Evolutionary conservation across 2,888 invertebrate species (phyloP), one percentile per base, ranked within the genome.

Genomic region (Rhodophaea formosa): DNA sequence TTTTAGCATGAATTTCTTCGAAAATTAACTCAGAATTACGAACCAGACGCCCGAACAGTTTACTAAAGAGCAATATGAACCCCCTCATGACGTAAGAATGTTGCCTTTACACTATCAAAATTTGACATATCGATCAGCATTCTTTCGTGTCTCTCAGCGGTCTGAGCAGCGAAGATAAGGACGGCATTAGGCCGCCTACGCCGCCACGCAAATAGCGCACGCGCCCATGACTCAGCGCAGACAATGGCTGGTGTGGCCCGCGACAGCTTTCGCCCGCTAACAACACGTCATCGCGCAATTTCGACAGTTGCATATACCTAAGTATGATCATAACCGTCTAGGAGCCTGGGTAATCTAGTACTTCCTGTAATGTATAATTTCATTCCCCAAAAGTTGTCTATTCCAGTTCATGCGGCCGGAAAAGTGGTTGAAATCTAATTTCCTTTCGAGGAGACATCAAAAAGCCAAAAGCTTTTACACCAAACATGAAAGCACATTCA

Each of bases 141-240:
- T 70, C 68, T 66, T 61, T 58, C 62, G 66, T 72, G 79, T 80
- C 75, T 80, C 74, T 74, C 68, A 65, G 68, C 69, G 70, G 82
- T 81, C 79, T 77, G 74, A 72, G 70, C 16, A 72, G 63, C 68
- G 70, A 67, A 72, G 77, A 79, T 79, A 75, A 74, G 72, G 75
- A 77, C 73, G 73, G 74, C 67, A 72, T 69, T 51, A 67, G 67
- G 62, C 75, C 79, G 74, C 87, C 87, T 77, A 87, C 87, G 81
- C 85, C 72, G 61, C 68, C 66, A 77, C 86, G 79, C 77, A 88
- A 89, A 88, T 88, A 89, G 77, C 79, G 84, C 84, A 84, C 75
- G 82, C 86, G 81, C 79, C 86, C 71, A 69, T 89, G 88, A 88
- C 80, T 89, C 88, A 88, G 75, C 80, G 59, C 79, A 84, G 82